These are phyloP conservation scores for Pachycephala philippinensis DNA, from an alignment of 2,113 vertebrate genomes.

Conservation along the genomic window DNA sequence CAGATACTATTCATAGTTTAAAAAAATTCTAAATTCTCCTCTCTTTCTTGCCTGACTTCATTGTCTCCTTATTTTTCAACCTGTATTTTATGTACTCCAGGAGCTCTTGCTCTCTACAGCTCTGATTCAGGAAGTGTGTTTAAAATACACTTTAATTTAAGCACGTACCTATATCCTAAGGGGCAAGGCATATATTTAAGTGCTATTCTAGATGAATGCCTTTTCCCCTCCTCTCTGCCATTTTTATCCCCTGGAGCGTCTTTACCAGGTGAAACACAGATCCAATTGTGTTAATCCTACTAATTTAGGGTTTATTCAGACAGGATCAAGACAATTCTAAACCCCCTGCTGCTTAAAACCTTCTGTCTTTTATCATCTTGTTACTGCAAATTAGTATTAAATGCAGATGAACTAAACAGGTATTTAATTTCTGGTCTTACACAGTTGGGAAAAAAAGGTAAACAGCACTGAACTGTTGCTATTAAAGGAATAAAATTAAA, in stretches of 20 bases:
- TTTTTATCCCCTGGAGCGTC: neutral
- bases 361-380: neutral
- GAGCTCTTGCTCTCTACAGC: neutral
- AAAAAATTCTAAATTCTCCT: neutral
- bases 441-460: neutral
- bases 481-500: neutral
- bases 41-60: neutral
- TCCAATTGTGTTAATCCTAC: neutral
- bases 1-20: neutral
- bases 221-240: neutral
- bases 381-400: neutral
- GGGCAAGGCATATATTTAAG: neutral
- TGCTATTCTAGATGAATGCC: neutral
- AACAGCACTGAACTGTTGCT: neutral
- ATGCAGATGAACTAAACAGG: neutral
- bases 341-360: neutral
- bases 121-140: neutral
- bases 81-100: neutral
- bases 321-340: neutral
- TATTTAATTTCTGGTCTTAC: neutral
- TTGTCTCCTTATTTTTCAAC: neutral
- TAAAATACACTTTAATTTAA: neutral
- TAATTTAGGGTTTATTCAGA: slow-evolving; percentile 7
- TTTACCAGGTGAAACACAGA: slow-evolving; percentile 14
- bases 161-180: neutral